Evolutionary conservation across 2,797 vertebrate species (phyloP).

Genomic region (Helostoma temminkii): DNA sequence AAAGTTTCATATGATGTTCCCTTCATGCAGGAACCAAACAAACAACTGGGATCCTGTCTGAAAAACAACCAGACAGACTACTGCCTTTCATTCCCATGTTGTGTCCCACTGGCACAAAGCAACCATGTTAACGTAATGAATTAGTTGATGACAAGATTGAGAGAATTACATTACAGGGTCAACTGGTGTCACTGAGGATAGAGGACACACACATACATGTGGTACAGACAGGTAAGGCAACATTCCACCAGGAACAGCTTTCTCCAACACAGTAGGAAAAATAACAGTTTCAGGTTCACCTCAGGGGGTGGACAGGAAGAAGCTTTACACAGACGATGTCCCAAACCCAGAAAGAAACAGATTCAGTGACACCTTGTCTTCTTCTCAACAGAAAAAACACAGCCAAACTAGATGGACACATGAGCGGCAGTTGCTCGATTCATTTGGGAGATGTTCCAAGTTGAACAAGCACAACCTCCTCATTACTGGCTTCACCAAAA

Average conservation of each 20-base stretch:
- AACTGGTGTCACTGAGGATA: conserved; percentile 40
- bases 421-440: conserved; percentile 36
- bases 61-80: conserved; percentile 23
- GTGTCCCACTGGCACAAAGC: conserved; percentile 27
- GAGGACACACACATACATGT: background rate
- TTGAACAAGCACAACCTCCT: conserved; percentile 56
- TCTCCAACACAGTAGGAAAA: conserved; percentile 4
- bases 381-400: no score
- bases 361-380: conserved; percentile 2
- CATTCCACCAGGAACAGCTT: conserved; percentile 32
- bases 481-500: conserved; percentile 64
- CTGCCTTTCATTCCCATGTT: conserved; percentile 14
- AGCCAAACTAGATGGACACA: conserved; percentile 16
- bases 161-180: conserved; percentile 33
- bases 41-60: conserved; percentile 16
- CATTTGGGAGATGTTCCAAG: conserved; percentile 46
- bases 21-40: no score
- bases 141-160: conserved; percentile 37
- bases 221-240: conserved; percentile 26
- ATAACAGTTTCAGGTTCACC: conserved; percentile 6
- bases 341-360: background rate
- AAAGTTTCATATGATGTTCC: no score
- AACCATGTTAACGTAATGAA: conserved; percentile 35
- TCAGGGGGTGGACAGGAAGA: conserved; percentile 13
- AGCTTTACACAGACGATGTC: conserved; percentile 1